Evolutionary conservation across 2,888 invertebrate species (phyloP), one percentile per base, ranked within the genome.

Genomic region (Linyphia triangularis): DNA sequence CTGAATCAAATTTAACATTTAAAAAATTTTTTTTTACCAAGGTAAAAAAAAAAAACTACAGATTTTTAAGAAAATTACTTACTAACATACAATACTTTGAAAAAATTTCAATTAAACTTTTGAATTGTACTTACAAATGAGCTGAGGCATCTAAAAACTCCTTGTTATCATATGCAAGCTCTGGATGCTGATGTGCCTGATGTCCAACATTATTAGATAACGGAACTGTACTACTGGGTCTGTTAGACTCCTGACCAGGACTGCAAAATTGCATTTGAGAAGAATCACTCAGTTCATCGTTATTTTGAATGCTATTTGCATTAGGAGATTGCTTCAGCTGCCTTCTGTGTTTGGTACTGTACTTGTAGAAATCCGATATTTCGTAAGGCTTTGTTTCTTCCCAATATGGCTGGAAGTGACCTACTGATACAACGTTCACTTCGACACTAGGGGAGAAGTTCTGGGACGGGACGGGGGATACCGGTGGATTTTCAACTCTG

Each of bases 331-430:
- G 70, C 24, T 81, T 72, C 19, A 72, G 91, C 82, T 51, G 90
- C 79, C 97, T 95, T 89, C 98, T 95, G 92, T 96, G 97, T 92
- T 98, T 97, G 5, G 97, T 98, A 77, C 98, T 98, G 93, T 99
- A 99, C 93, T 98, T 99, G 93, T 98, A 99, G 93, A 98, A 98
- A 93, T 99, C 99, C 0, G 98, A 96, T 97, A 98, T 98, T 94
- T 98, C 98, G 93, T 98, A 99, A 2, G 98, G 98, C 92, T 99
- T 99, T 0, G 97, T 97, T 84, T 97, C 96, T 93, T 99, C 98
- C 89, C 91, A 91, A 75, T 97, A 97, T 0, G 97, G 97, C 92
- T 97, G 97, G 93, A 96, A 97, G 91, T 96, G 96, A 43, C 97
- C 97, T 90, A 96, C 96, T 92, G 97, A 96, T 40, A 97, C 96